Conservation (phyloP, 2,113 vertebrate species). For the Carollia perspicillata region DNA sequence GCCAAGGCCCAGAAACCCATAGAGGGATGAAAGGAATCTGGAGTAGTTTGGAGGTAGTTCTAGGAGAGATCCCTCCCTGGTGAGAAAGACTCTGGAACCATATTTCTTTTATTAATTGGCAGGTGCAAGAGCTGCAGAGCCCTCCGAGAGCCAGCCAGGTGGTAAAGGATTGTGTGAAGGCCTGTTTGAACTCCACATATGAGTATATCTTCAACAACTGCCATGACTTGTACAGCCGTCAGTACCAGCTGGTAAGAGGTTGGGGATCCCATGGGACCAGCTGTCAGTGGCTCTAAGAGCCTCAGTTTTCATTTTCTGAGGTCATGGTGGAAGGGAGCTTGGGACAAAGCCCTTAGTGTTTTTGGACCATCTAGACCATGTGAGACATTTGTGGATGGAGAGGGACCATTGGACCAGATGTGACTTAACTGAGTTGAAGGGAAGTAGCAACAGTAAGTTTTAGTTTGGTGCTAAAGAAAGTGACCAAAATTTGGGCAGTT, state of each 20-base stretch:
- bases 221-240: conserved; percentile 93
- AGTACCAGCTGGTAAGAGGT: conserved; percentile 89
- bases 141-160: conserved; percentile 98
- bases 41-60: not conserved
- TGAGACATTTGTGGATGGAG: conserved; percentile 1
- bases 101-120: conserved; percentile 37
- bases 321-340: not conserved
- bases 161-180: conserved; percentile 97
- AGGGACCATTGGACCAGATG: not conserved
- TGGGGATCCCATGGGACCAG: not conserved
- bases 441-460: conserved; percentile 8
- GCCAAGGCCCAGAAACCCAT: not conserved
- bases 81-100: not conserved
- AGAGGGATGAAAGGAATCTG: not conserved
- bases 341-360: conserved; percentile 17
- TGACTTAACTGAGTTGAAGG: not conserved
- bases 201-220: conserved; percentile 99
- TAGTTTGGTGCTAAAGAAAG: conserved; percentile 8
- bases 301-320: not conserved
- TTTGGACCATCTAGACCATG: not conserved
- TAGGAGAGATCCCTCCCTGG: not conserved
- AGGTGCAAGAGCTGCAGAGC: conserved; percentile 98
- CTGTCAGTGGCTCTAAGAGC: not conserved
- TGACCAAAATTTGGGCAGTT: conserved; percentile 20
- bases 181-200: conserved; percentile 97